Base-by-base conservation (phyloP, 1,140 invertebrate species). In the Tetramorium parvispinum region DNA sequence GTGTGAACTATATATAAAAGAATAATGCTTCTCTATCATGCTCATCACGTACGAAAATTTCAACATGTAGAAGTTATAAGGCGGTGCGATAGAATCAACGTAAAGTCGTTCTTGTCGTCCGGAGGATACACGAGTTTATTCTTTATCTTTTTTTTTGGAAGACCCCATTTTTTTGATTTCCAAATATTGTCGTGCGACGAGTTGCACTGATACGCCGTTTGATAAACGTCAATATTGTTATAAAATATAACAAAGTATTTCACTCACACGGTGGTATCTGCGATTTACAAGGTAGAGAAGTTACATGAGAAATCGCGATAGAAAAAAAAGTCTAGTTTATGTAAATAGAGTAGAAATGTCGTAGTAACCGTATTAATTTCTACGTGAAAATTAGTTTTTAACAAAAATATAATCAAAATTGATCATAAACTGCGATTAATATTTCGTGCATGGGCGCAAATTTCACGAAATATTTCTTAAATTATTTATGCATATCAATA, bases 1-100 rank as follows among this genome's bases (percentile, higher is more conserved):
- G 79, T 75, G 68, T 75, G 79, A 75, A 75, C 8, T 27, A 83
- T 83, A 83, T 83, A 75, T 83, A 75, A 83, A 83, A 83, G 79
- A 83, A 83, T 75, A 83, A 73, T 49, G 55, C 43, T 75, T 49
- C 37, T 73, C n/a, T 53, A 40, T 49, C 43, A 75, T 83, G 68
- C 53, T 83, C 40, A 46, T 71, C 53, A 46, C 66, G 78, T 82
- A 71, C 66, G 68, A 83, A 71, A 82, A 83, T 73, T 55, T 83
- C 68, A 83, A 83, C 79, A 40, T 59, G 68, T 82, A 32, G 8
- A 24, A 81, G 77, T 61, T 46, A 24, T 68, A 83, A 83, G 79
- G 79, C 79, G 51, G n/a, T 57, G 53, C 66, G 77, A 79, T 79
- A 68, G 61, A 57, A 79, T 83, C 53, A 83, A 83, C 68, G 53